Evolutionary conservation across 1,140 invertebrate genomes (phyloP).

Genomic region (Contarinia nasturtii): DNA sequence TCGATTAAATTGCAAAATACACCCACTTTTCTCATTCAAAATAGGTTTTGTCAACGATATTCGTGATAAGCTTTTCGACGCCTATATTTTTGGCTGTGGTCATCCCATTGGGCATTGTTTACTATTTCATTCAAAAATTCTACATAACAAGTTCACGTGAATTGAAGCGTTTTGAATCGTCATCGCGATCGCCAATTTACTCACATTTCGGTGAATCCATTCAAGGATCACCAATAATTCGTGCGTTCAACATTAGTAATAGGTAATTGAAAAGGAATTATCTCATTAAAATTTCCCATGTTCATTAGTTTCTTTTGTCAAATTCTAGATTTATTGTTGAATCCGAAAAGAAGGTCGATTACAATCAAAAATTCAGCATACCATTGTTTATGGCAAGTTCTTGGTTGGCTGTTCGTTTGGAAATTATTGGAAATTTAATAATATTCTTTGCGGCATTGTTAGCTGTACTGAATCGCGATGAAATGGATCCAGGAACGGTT

Average conservation of each 20-base stretch:
- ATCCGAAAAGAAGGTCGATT: conserved; percentile 27
- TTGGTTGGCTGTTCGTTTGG: conserved; percentile 59
- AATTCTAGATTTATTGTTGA: background rate
- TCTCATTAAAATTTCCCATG: background rate
- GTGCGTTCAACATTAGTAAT: background rate
- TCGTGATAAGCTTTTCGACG: conserved; percentile 80
- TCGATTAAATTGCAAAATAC: conserved; percentile 9
- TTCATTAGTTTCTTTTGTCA: background rate
- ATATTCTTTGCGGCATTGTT: conserved; percentile 58
- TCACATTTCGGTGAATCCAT: conserved; percentile 44
- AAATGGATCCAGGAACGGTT: conserved; percentile 40
- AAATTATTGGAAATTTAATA: conserved; percentile 58
- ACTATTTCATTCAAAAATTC: conserved; percentile 84
- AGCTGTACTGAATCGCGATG: conserved; percentile 42
- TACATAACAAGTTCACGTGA: conserved; percentile 89
- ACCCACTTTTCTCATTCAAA: no score
- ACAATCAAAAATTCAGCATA: conserved; percentile 51
- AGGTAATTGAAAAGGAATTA: background rate
- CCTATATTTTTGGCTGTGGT: conserved; percentile 70
- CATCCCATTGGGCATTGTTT: conserved; percentile 66
- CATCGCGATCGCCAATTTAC: conserved; percentile 44
- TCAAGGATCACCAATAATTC: conserved; percentile 11
- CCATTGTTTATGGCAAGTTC: conserved; percentile 50
- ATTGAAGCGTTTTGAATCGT: conserved; percentile 71
- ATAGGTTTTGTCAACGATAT: conserved; percentile 64